Conservation (phyloP, 2,888 invertebrate genomes). For the Chaitophorus viminalis region DNA sequence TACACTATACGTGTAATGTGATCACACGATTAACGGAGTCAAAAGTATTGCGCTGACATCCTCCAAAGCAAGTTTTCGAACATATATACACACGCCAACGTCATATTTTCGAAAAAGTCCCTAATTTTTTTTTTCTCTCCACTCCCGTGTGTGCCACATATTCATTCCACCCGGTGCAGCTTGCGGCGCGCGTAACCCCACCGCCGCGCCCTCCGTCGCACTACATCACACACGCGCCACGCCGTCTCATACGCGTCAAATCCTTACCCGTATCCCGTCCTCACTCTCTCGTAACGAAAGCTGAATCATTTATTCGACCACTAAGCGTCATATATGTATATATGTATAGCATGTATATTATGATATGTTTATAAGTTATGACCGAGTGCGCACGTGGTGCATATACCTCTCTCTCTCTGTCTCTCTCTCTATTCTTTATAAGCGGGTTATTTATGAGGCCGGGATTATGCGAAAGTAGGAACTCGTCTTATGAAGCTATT, state of each 20-base stretch:
- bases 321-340: neutral
- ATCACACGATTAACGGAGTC: too few species aligned
- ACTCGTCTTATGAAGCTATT: conserved; percentile 61
- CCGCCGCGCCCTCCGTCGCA: neutral
- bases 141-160: neutral
- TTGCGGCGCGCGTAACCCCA: neutral
- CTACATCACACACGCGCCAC: neutral
- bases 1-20: too few species aligned
- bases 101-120: conserved; percentile 9
- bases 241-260: neutral
- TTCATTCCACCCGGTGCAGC: neutral
- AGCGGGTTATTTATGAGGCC: conserved; percentile 60
- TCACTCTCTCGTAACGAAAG: neutral
- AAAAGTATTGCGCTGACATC: neutral
- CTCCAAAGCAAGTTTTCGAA: neutral
- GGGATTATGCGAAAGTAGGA: conserved; percentile 57
- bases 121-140: neutral
- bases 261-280: neutral
- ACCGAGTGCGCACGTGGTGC: neutral
- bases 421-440: conserved; percentile 31
- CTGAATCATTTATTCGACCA: conserved; percentile 55
- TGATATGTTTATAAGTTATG: conserved; percentile 50
- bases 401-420: neutral
- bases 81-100: neutral
- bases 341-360: neutral